These are phyloP conservation scores for Danionella dracula DNA, from an alignment of 2,797 vertebrate species.

Conservation along the genomic window DNA sequence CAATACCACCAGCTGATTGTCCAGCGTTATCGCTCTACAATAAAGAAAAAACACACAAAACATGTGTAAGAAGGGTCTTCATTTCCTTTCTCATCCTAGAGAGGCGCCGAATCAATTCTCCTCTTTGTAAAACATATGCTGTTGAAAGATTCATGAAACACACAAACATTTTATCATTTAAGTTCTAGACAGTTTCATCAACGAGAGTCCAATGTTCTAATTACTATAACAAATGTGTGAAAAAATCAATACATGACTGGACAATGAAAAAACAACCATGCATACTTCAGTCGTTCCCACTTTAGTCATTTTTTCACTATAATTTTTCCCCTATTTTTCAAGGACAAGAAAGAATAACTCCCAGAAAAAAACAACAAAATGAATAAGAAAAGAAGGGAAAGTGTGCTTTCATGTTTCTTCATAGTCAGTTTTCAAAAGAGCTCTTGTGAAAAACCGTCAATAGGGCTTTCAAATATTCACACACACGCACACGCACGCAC, in stretches of 20 bases:
- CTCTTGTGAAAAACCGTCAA: slow-evolving; percentile 17
- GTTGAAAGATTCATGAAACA: not conserved
- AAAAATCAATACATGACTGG: slow-evolving; percentile 1
- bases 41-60: not conserved
- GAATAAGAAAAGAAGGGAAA: slow-evolving; percentile 22
- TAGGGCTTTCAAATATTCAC: slow-evolving; percentile 27
- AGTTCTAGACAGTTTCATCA: not conserved
- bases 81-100: not conserved
- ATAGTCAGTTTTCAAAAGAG: not conserved
- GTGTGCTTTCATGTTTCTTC: slow-evolving; percentile 18
- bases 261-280: not conserved
- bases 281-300: not conserved
- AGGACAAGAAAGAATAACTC: not conserved
- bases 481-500: too few relatives aligned
- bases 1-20: slow-evolving; percentile 91
- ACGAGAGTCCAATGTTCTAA: not conserved
- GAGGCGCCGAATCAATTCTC: not conserved
- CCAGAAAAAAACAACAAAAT: slow-evolving; percentile 12
- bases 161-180: not conserved
- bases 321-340: not conserved
- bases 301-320: not conserved
- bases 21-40: slow-evolving; percentile 84
- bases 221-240: not conserved
- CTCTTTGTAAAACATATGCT: not conserved
- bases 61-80: not conserved